These are phyloP conservation scores for Trichogramma evanescens DNA, from an alignment of 2,888 invertebrate species.

Conservation along the genomic window DNA sequence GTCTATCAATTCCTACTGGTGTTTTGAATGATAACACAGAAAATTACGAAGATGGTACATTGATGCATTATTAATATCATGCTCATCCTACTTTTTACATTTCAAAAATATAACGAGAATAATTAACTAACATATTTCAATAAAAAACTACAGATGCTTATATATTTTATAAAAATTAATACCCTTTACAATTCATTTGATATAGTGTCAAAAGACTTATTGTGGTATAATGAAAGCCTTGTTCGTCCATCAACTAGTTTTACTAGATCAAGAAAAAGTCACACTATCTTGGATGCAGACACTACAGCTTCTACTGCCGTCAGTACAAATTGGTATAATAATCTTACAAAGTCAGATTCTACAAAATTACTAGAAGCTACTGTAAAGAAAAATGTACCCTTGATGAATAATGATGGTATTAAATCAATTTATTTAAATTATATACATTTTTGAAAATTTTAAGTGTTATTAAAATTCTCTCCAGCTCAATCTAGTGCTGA, in stretches of 20 bases:
- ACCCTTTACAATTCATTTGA: too few species aligned
- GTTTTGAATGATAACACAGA: slow-evolving; percentile 24
- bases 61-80: too few species aligned
- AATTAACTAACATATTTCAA: too few species aligned
- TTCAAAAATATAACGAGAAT: too few species aligned
- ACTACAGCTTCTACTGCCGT: slow-evolving; percentile 1
- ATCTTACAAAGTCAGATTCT: slow-evolving; percentile 14
- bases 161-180: too few species aligned
- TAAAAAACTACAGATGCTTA: too few species aligned
- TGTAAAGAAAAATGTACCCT: not conserved
- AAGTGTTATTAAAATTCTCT: not conserved
- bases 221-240: slow-evolving; percentile 22
- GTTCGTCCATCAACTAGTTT: slow-evolving; percentile 5
- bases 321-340: slow-evolving; percentile 25
- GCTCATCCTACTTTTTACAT: too few species aligned
- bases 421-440: not conserved
- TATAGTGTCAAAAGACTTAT: too few species aligned
- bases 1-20: slow-evolving; percentile 14
- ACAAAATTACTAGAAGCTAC: slow-evolving; percentile 1
- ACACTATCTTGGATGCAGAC: slow-evolving; percentile 12
- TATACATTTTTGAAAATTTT: not conserved
- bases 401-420: slow-evolving; percentile 2
- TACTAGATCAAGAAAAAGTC: slow-evolving; percentile 12
- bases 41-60: slow-evolving; percentile 20
- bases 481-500: not conserved